Evolutionary conservation across 1,140 invertebrate genomes (phyloP).

Genomic region (Paracyclopina nana): DNA sequence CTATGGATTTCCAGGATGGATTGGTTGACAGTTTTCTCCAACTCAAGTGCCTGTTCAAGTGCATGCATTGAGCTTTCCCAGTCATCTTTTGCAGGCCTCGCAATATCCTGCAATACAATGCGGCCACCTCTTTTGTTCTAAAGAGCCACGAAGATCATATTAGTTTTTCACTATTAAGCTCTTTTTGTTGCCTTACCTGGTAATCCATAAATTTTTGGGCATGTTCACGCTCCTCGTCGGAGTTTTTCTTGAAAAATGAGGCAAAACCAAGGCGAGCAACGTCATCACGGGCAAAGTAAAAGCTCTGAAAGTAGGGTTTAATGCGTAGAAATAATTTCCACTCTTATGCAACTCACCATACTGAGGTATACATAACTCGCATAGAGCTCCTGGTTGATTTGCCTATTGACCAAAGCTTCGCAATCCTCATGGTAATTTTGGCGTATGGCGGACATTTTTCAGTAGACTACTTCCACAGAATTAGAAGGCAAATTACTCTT

Average conservation of each 20-base stretch:
- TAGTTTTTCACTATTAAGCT: no score
- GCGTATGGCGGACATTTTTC: constrained; percentile 29
- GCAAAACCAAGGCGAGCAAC: constrained; percentile 36
- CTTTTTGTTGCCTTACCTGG: no score
- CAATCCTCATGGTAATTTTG: constrained; percentile 57
- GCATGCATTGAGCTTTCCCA: constrained; percentile 31
- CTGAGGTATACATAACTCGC: constrained; percentile 62
- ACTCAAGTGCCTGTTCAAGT: constrained; percentile 27
- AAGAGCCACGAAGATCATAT: constrained; percentile 46
- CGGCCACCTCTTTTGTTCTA: constrained; percentile 58
- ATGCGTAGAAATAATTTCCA: not conserved
- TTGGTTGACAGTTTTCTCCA: constrained; percentile 33
- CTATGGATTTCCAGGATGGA: constrained; percentile 28
- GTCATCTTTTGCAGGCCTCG: constrained; percentile 34
- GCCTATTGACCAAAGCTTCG: constrained; percentile 55
- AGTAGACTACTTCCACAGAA: no score
- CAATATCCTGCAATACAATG: constrained; percentile 30
- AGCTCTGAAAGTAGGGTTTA: not conserved
- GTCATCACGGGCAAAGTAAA: constrained; percentile 41
- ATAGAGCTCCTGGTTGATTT: constrained; percentile 70
- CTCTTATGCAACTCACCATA: constrained; percentile 33
- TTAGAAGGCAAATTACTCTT: no score
- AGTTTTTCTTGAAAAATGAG: constrained; percentile 36
- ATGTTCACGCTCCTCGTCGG: constrained; percentile 41
- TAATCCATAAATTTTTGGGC: constrained; percentile 46